Evolutionary conservation across 2,113 vertebrate genomes (phyloP).

Genomic region (Paradoxurus hermaphroditus): DNA sequence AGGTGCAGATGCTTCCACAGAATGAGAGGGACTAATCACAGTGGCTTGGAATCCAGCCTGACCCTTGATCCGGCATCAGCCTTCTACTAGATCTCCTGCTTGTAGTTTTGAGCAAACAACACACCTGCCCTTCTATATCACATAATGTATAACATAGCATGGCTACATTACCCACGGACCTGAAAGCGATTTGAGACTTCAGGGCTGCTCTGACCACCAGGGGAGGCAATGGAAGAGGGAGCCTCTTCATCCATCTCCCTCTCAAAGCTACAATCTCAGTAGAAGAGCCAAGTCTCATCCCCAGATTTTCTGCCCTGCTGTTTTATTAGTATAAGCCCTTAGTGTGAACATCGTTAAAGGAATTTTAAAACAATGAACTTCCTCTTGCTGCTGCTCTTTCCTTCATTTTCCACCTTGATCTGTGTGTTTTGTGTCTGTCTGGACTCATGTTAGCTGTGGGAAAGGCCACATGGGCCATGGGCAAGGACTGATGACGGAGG

Average conservation of each 20-base stretch:
- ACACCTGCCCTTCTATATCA: not conserved
- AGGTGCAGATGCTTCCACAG: not conserved
- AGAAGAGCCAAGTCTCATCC: not conserved
- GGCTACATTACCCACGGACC: not conserved
- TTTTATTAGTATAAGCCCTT: not conserved
- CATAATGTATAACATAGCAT: not conserved
- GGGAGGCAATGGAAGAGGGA: not conserved
- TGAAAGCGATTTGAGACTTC: not conserved
- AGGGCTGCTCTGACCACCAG: not conserved
- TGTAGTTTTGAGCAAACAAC: conserved; percentile 27
- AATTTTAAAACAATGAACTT: not conserved
- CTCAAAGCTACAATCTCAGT: not conserved
- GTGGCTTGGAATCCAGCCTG: not conserved
- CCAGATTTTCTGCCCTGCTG: not conserved
- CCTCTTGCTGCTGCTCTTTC: not conserved
- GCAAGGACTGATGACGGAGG: not conserved
- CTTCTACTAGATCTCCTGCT: not conserved
- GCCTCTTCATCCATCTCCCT: not conserved
- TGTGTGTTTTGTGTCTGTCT: not conserved
- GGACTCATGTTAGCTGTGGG: not conserved
- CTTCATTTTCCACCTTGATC: not conserved
- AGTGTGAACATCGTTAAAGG: not conserved
- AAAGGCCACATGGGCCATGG: not conserved
- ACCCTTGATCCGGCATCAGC: not conserved
- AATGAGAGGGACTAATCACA: not conserved